Evolutionary conservation across 1,140 invertebrate genomes (phyloP).

Genomic region (Cherax destructor): DNA sequence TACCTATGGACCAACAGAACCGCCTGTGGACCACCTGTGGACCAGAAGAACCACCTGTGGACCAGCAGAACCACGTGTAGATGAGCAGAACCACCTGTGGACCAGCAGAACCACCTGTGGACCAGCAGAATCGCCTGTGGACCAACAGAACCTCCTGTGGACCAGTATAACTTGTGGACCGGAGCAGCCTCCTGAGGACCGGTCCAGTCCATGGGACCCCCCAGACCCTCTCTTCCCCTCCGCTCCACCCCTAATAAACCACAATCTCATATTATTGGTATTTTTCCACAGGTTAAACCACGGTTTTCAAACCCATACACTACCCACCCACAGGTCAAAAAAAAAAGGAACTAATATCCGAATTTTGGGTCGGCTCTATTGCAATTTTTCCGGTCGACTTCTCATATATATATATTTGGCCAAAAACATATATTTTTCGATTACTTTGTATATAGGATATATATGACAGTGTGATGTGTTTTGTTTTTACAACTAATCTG

Average conservation of each 20-base stretch:
- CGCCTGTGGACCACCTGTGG: too few relatives aligned
- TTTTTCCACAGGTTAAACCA: neutral
- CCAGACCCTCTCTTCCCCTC: neutral
- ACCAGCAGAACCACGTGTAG: too few relatives aligned
- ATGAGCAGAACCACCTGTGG: too few relatives aligned
- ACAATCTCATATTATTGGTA: neutral
- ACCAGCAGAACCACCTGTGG: too few relatives aligned
- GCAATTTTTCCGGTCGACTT: conserved; percentile 10
- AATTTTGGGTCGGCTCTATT: neutral
- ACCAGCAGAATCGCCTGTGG: too few relatives aligned
- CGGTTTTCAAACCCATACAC: neutral
- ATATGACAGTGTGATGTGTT: neutral
- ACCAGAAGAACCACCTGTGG: too few relatives aligned
- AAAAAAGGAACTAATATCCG: neutral
- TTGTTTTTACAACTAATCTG: conserved; percentile 7
- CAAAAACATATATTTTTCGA: neutral
- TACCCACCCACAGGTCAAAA: neutral
- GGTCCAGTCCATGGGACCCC: neutral
- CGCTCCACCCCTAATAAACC: neutral
- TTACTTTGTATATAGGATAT: conserved; percentile 7
- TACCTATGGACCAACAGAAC: too few relatives aligned
- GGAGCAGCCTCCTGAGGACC: too few relatives aligned
- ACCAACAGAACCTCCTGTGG: too few relatives aligned
- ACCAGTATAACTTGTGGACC: too few relatives aligned
- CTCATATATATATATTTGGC: neutral